Evolutionary conservation across 1,140 invertebrate species (phyloP), one percentile per base, ranked within the genome.

Genomic region (Ooceraea biroi): DNA sequence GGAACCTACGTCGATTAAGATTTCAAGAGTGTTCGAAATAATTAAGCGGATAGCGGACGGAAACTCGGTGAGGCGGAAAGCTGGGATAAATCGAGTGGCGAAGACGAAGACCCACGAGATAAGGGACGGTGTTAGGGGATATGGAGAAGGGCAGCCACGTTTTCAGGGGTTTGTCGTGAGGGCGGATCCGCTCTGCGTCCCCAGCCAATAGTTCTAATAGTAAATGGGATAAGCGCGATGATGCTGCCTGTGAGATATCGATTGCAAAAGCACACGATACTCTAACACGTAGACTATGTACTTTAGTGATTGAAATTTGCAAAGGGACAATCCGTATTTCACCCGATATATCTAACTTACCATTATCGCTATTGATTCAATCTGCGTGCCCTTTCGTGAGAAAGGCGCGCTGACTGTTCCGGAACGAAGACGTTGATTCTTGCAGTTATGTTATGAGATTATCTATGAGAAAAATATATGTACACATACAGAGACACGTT

Each of bases 221-320:
- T 50, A 17, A 52, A 11, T 19, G 50, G 65, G 76, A 52, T 80
- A 82, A 86, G 74, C 52, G 44, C 61, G 17, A 44, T 30, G 46
- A 19, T 36, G 44, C 36, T 41, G 44, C 65, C 71, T 36, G 76
- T 17, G 57, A 58, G 76, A 30, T 36, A 55, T 46, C 60, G 48
- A 46, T 17, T 10, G 46, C 27, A 60, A 19, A 3, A 12, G 11
- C 22, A 11, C 14, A 50, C 12, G 25, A 48, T n/a, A n/a, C n/a
- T n/a, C n/a, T n/a, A n/a, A n/a, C n/a, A n/a, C n/a, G n/a, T n/a
- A n/a, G n/a, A n/a, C n/a, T n/a, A n/a, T n/a, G n/a, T n/a, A 14
- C 78, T 88, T 82, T 57, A 68, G 82, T 85, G 86, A 89, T 89
- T 84, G 85, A 89, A 86, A 89, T 74, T 68, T 86, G 86, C 63